These are phyloP conservation scores for Drosophila prolongata DNA, from an alignment of 2,888 invertebrate species.

Conservation along the genomic window DNA sequence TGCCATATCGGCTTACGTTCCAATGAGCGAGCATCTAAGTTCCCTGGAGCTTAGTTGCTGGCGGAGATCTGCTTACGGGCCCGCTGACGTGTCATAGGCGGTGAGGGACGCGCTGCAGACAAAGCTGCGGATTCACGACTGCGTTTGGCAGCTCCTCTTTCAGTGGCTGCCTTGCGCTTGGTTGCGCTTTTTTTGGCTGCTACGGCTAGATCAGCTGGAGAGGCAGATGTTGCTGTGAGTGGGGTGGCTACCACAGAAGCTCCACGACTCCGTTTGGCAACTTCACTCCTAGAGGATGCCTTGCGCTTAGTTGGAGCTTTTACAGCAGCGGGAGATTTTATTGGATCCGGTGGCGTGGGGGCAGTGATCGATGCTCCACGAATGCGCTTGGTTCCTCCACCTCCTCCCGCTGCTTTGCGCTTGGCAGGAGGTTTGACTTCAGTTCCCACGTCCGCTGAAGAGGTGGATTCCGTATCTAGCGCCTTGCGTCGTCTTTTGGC, in stretches of 20 bases:
- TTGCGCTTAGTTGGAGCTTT: slow-evolving; percentile 28
- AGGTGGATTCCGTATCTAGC: not conserved
- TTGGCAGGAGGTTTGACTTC: not conserved
- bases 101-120: slow-evolving; percentile 49
- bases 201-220: slow-evolving; percentile 27
- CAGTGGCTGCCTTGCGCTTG: slow-evolving; percentile 23
- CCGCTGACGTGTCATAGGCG: slow-evolving; percentile 75
- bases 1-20: slow-evolving; percentile 56
- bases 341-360: not conserved
- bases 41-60: slow-evolving; percentile 47
- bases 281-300: slow-evolving; percentile 6
- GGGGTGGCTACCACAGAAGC: slow-evolving; percentile 10
- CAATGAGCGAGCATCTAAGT: slow-evolving; percentile 25
- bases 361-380: slow-evolving; percentile 6
- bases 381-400: slow-evolving; percentile 10
- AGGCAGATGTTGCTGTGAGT: slow-evolving; percentile 35
- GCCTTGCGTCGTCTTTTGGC: slow-evolving; percentile 47
- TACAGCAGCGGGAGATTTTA: not conserved
- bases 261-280: slow-evolving; percentile 34
- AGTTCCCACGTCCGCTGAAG: slow-evolving; percentile 4
- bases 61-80: slow-evolving; percentile 74
- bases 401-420: slow-evolving; percentile 4
- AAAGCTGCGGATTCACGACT: slow-evolving; percentile 19
- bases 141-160: slow-evolving; percentile 15
- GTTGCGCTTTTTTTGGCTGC: not conserved